These are phyloP conservation scores for Drosophila yakuba DNA, from an alignment of 1,140 invertebrate genomes.

Conservation along the genomic window DNA sequence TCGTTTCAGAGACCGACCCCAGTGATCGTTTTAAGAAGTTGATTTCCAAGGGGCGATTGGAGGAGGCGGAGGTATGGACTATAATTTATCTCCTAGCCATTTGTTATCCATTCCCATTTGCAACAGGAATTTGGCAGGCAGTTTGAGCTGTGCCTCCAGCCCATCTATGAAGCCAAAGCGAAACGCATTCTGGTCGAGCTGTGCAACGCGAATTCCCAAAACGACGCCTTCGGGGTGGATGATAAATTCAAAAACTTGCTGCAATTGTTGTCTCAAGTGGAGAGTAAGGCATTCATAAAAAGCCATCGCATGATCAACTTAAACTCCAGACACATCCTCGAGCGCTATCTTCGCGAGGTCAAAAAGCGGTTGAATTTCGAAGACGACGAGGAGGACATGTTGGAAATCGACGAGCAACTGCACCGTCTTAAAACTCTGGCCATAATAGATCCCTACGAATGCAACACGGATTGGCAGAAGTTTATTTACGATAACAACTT, in stretches of 20 bases:
- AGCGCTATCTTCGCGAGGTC: slow-evolving; percentile 69
- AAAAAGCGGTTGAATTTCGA: slow-evolving; percentile 65
- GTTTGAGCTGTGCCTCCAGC: slow-evolving; percentile 80
- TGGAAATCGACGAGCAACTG: slow-evolving; percentile 79
- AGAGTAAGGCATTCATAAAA: slow-evolving; percentile 70
- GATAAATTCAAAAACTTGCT: slow-evolving; percentile 57
- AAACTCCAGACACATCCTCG: slow-evolving; percentile 63
- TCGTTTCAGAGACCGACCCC: slow-evolving; percentile 81
- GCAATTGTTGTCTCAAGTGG: slow-evolving; percentile 55
- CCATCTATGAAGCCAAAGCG: slow-evolving; percentile 79
- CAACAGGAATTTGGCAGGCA: slow-evolving; percentile 70
- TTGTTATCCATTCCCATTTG: background rate
- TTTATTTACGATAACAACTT: slow-evolving; percentile 80
- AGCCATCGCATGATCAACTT: slow-evolving; percentile 76
- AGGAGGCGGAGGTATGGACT: slow-evolving; percentile 73
- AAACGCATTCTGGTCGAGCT: slow-evolving; percentile 74
- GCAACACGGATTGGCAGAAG: slow-evolving; percentile 79
- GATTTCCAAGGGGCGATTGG: slow-evolving; percentile 75
- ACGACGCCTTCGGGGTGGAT: slow-evolving; percentile 17
- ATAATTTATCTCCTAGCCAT: background rate
- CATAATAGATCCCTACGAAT: slow-evolving; percentile 82
- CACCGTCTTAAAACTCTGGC: slow-evolving; percentile 75
- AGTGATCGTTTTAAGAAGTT: slow-evolving; percentile 82
- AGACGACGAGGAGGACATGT: slow-evolving; percentile 65
- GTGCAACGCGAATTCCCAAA: slow-evolving; percentile 33